Percentiles rank a stretch among this genome's conserved stretches.
Conservation (phyloP, 2,797 vertebrate genomes). For the Poeciliopsis gracilis region DNA sequence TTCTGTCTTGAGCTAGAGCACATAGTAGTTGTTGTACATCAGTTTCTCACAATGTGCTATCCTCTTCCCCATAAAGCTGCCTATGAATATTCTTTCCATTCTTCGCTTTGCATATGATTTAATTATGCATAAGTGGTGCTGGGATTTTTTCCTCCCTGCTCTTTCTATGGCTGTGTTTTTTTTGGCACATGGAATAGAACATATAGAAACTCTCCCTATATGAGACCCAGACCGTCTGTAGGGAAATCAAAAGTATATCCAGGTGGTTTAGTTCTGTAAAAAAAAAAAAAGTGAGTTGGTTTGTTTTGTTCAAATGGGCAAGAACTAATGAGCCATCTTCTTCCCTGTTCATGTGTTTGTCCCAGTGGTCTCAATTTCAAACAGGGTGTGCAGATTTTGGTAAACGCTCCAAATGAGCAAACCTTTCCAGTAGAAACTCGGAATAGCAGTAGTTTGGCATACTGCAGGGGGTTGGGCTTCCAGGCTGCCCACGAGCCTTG, state of each 20-base stretch:
- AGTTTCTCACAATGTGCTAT: conserved; percentile 23
- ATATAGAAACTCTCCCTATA: conserved; percentile 1
- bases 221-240: conserved; percentile 15
- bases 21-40: conserved; percentile 17
- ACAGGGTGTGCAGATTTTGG: conserved; percentile 3
- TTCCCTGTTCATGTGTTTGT: not conserved
- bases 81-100: conserved; percentile 52
- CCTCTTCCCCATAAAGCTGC: conserved; percentile 39
- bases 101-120: conserved; percentile 46
- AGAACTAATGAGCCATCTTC: not conserved
- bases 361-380: not conserved
- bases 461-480: conserved; percentile 7
- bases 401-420: conserved; percentile 1
- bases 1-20: conserved; percentile 24
- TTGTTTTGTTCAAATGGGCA: conserved; percentile 21
- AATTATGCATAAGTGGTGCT: conserved; percentile 64
- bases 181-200: conserved; percentile 13
- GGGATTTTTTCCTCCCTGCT: not conserved
- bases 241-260: conserved; percentile 6
- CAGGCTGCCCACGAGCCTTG: conserved; percentile 19
- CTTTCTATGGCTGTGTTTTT: conserved; percentile 12
- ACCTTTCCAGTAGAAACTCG: conserved; percentile 15
- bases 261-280: conserved; percentile 14
- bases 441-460: conserved; percentile 8
- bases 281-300: not conserved